Evolutionary conservation across 2,113 vertebrate genomes (phyloP), one percentile per base, ranked within the genome.

Genomic region (Panthera tigris): DNA sequence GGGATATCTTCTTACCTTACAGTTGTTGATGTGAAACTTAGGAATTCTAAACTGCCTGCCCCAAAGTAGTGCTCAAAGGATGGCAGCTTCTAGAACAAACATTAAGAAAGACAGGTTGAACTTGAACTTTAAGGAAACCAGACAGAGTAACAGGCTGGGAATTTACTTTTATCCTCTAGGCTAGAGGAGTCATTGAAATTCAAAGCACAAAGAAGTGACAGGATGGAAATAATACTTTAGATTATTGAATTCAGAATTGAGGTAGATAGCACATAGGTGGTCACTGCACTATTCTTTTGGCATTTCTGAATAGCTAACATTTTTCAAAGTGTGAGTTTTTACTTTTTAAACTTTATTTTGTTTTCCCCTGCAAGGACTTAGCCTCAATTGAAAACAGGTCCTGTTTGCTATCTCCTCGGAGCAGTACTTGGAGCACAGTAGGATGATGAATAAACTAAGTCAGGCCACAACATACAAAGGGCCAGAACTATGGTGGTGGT

Each of bases 81-180:
- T 52, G 55, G n/a, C n/a, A 48, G 48, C 29, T 81, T 61, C 68
- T 80, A 76, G 45, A 94, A 65, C 45, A 89, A 94, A 89, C 29
- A 66, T 36, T 82, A 80, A 89, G 63, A 80, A 78, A 89, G 69
- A 61, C 52, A 92, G 12, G 50, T 27, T 95, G 73, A 95, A 87
- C 7, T 55, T 86, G 48, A 97, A 87, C 50, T 90, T 74, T 9
- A 78, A 91, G 41, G 63, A 94, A 73, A 81, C 21, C 33, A 48
- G 66, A 69, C n/a, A 57, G 66, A 69, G 11, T 68, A 82, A 81
- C 2, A 57, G 68, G 25, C 39, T 91, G 19, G 50, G 11, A 55
- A 78, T 82, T 73, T 73, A 66, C n/a, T 65, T 88, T 84, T 45
- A 68, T 52, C 18, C 39, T 48, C 27, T 7, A 73, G 15, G 16